Evolutionary conservation across 2,888 invertebrate species (phyloP), one percentile per base, ranked within the genome.

Genomic region (Pemphredon lugubris): DNA sequence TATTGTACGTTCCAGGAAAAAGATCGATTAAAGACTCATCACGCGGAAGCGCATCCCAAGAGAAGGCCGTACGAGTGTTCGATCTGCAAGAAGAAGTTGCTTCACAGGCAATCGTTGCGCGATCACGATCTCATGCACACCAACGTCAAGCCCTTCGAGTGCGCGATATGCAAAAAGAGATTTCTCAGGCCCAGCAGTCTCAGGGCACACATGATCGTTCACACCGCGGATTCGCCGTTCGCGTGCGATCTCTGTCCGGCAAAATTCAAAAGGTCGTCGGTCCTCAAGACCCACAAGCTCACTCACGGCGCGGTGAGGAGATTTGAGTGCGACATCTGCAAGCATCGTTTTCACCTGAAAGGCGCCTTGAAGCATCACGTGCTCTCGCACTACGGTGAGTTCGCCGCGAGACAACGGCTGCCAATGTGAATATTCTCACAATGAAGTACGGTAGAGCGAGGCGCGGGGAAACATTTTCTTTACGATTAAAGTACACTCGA

Each of bases 271-370:
- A 50, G 81, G n/a, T 77, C 78, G 1, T 79, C 79, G 6, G 81
- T 79, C 16, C 42, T 81, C 9, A 79, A 75, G 34, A 79, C 79
- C 3, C 81, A 79, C 47, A 77, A 72, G 26, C 51, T 79, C 37
- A 78, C 75, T 13, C 79, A 81, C 58, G 81, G 78, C 0, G 50
- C 50, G 26, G 65, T 72, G 6, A 61, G 78, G 40, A 67, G 47
- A 51, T 79, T 79, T 70, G 81, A 79, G 60, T 81, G 81, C 63
- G 72, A 79, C 59, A 81, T 81, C n/a, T 79, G 79, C 61, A 77
- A 81, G 72, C 69, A 75, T 34, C 74, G 78, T 26, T 79, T 79
- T 34, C 75, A 79, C 11, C 44, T 77, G 45, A 79, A 79, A 51
- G 81, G 81, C 7, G 81, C 79, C 0, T 23, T 77, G n/a, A 79